A percentile compares a stretch with the other conserved stretches of the same genome.
These are phyloP conservation scores for Eupsilia transversa DNA, from an alignment of 2,888 invertebrate genomes.

Conservation along the genomic window DNA sequence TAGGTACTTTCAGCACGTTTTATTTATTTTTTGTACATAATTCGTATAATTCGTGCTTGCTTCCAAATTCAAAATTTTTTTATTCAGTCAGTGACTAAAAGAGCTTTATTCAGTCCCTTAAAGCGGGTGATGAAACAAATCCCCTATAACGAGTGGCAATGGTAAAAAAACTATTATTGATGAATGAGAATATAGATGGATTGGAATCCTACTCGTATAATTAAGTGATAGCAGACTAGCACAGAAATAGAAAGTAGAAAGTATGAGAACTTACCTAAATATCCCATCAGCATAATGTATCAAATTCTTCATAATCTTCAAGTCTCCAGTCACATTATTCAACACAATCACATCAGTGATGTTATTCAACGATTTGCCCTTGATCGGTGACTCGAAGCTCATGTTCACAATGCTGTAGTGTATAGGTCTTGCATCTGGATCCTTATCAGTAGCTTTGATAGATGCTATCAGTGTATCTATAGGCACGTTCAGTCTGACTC, in stretches of 20 bases:
- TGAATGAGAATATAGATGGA: background rate
- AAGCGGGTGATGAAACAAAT: too few species aligned
- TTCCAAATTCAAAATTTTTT: too few species aligned
- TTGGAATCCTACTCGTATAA: too few species aligned
- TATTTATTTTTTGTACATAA: too few species aligned
- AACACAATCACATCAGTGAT: slow-evolving; percentile 91
- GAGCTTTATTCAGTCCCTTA: too few species aligned
- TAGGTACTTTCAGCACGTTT: too few species aligned
- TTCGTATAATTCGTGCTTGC: too few species aligned
- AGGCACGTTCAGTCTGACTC: slow-evolving; percentile 94
- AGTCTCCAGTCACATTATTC: slow-evolving; percentile 93
- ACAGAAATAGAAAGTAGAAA: background rate
- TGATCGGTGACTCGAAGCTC: slow-evolving; percentile 89
- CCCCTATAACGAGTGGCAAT: too few species aligned
- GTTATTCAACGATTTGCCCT: slow-evolving; percentile 83
- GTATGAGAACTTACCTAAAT: slow-evolving; percentile 86
- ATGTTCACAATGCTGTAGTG: slow-evolving; percentile 91
- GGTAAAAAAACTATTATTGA: background rate
- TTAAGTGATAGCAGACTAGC: background rate
- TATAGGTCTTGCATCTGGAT: slow-evolving; percentile 92
- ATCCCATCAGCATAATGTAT: slow-evolving; percentile 92
- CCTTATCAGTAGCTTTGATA: slow-evolving; percentile 92
- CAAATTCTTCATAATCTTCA: slow-evolving; percentile 92
- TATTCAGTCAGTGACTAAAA: too few species aligned
- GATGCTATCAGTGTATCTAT: slow-evolving; percentile 93